Evolutionary conservation across 1,140 invertebrate species (phyloP).

Genomic region (Drosophila sulfurigaster): DNA sequence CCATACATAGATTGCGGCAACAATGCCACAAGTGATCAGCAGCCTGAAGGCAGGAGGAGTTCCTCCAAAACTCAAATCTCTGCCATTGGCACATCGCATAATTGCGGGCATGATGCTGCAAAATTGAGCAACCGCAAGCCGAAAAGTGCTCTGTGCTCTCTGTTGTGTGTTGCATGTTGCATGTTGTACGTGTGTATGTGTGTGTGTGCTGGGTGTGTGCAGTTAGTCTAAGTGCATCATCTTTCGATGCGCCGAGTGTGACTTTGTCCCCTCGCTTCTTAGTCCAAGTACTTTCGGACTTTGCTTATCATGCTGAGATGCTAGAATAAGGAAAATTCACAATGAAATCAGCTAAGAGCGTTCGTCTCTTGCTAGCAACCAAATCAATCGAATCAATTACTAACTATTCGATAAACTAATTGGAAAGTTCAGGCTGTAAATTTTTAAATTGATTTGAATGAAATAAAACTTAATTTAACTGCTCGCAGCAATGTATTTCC

Average conservation of each 20-base stretch:
- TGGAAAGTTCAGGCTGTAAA: background rate
- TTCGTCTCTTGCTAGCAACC: background rate
- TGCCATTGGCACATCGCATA: slow-evolving; percentile 57
- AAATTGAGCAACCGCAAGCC: slow-evolving; percentile 47
- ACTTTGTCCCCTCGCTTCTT: background rate
- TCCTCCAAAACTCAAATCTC: background rate
- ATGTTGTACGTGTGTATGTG: background rate
- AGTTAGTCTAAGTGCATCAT: slow-evolving; percentile 21
- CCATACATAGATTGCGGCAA: slow-evolving; percentile 33
- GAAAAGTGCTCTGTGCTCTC: slow-evolving; percentile 29
- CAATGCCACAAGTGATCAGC: slow-evolving; percentile 44
- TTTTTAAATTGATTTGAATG: no score
- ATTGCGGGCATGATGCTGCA: slow-evolving; percentile 67
- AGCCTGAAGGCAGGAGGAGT: slow-evolving; percentile 6
- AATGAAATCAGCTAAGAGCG: background rate
- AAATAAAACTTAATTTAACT: no score
- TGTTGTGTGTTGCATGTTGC: background rate
- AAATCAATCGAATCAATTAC: background rate
- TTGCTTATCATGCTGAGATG: slow-evolving; percentile 33
- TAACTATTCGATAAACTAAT: background rate
- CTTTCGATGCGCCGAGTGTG: background rate
- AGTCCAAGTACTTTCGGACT: background rate
- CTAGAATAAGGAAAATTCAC: background rate
- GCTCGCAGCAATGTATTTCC: no score
- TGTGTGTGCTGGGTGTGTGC: slow-evolving; percentile 35